Base-by-base conservation (phyloP, 2,797 vertebrate species). In the Paramormyrops hopkinsi region DNA sequence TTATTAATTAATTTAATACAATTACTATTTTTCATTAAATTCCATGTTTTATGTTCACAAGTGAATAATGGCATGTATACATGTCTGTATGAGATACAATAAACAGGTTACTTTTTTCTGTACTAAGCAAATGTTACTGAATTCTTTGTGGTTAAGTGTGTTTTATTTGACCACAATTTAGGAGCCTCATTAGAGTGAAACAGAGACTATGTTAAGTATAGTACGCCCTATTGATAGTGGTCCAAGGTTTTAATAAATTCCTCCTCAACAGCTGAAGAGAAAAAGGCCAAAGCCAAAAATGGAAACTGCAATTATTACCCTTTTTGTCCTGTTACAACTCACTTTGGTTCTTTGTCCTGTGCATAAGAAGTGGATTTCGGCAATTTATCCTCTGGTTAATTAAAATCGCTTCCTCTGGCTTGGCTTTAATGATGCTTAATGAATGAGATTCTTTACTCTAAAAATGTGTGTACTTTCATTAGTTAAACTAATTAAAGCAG, bases 1-100 rank as follows among this genome's bases (percentile, higher is more conserved):
- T 88, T 88, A 90, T 76, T 50, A 86, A 86, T 84, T 90, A 88
- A 88, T 88, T 50, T 53, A 85, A 65, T 33, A 29, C 54, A 50
- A 76, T 88, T 44, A 87, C 2, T 29, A 19, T 54, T 73, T 89
- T 46, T 86, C 6, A 37, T 3, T 62, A 59, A 65, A 88, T 65
- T 46, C n/a, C 29, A 86, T 56, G 25, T 86, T 53, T 84, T 51
- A 84, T 84, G 44, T 48, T 44, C 46, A 50, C 41, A 50, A 29
- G 51, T 84, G n/a, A 19, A 25, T n/a, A 50, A 50, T 12, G 22
- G 1, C 4, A 84, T 84, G 22, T 84, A 51, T 12, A 84, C 22
- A 51, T 48, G 22, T n/a, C 9, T 48, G n/a, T 48, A 4, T 22
- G 12, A 51, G n/a, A 50, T 11, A 84, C 22, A n/a, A 50, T 48